A percentile compares a stretch with the other conserved stretches of the same genome.
Evolutionary conservation across 2,888 invertebrate genomes (phyloP).

Genomic region (Diaperis boleti): DNA sequence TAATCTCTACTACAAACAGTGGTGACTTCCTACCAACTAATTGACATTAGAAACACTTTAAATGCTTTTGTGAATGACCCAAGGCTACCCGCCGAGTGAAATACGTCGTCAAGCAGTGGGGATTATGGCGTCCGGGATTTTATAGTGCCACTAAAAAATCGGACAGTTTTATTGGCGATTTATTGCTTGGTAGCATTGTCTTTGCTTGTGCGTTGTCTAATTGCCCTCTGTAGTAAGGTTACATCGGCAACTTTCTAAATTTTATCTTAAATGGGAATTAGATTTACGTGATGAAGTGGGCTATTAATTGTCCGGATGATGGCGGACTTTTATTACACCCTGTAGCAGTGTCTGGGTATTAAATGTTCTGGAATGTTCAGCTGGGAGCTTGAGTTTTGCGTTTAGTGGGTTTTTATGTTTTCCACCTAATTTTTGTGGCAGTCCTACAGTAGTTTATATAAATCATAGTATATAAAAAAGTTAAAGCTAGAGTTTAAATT

Average conservation of each 20-base stretch:
- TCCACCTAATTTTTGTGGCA: too few species aligned
- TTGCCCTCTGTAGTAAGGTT: constrained; percentile 20
- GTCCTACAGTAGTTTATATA: too few species aligned
- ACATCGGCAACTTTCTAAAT: constrained; percentile 34
- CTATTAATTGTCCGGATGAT: constrained; percentile 25
- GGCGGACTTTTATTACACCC: constrained; percentile 18
- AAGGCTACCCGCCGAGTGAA: constrained; percentile 53
- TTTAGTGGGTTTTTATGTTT: neutral
- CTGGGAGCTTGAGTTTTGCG: neutral
- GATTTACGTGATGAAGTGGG: constrained; percentile 31
- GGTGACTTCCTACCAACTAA: constrained; percentile 54
- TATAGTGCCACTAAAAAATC: constrained; percentile 45
- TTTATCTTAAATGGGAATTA: constrained; percentile 42
- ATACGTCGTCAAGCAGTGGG: constrained; percentile 40
- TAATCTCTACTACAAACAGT: too few species aligned
- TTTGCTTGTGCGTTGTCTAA: constrained; percentile 37
- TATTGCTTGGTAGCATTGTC: constrained; percentile 42
- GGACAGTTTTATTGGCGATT: constrained; percentile 48
- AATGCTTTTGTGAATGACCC: constrained; percentile 59
- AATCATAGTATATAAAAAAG: too few species aligned
- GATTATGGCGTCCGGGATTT: constrained; percentile 35
- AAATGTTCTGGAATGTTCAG: neutral
- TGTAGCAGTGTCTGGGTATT: constrained; percentile 12
- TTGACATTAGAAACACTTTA: constrained; percentile 64
- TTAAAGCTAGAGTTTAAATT: too few species aligned